These are phyloP conservation scores for Dreissena polymorpha DNA, from an alignment of 1,140 invertebrate genomes.

Conservation along the genomic window DNA sequence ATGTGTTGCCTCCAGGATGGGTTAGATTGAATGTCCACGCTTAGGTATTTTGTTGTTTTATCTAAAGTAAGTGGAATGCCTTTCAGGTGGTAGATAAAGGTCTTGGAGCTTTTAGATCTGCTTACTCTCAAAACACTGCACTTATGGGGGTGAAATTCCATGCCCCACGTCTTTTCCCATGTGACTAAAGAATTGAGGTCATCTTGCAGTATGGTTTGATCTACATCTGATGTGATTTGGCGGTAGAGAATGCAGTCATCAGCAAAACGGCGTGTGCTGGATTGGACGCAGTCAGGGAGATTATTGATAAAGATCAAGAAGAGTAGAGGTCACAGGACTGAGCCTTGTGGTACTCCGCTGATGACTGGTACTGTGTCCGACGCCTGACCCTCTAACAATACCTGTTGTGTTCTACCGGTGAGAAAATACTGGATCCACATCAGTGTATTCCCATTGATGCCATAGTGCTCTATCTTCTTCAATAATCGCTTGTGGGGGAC, in stretches of 20 bases:
- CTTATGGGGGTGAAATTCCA: background rate
- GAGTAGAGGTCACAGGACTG: constrained; percentile 44
- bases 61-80: background rate
- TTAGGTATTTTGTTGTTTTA: background rate
- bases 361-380: constrained; percentile 27
- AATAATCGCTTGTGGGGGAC: constrained; percentile 37
- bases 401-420: constrained; percentile 23
- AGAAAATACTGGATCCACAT: constrained; percentile 44
- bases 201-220: background rate
- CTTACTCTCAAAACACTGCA: constrained; percentile 16
- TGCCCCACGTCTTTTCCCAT: constrained; percentile 12
- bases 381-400: constrained; percentile 30
- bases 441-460: constrained; percentile 22
- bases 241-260: constrained; percentile 36
- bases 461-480: constrained; percentile 53
- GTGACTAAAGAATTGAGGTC: constrained; percentile 6
- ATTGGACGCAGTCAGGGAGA: constrained; percentile 38
- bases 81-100: background rate
- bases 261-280: constrained; percentile 48
- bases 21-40: background rate
- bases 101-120: constrained; percentile 1
- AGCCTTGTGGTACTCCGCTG: constrained; percentile 55
- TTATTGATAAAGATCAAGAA: constrained; percentile 54
- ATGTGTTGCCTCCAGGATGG: constrained; percentile 86
- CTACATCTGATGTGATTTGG: background rate